Conservation (phyloP, 2,797 vertebrate genomes). For the Schizopygopsis pylzovi region DNA sequence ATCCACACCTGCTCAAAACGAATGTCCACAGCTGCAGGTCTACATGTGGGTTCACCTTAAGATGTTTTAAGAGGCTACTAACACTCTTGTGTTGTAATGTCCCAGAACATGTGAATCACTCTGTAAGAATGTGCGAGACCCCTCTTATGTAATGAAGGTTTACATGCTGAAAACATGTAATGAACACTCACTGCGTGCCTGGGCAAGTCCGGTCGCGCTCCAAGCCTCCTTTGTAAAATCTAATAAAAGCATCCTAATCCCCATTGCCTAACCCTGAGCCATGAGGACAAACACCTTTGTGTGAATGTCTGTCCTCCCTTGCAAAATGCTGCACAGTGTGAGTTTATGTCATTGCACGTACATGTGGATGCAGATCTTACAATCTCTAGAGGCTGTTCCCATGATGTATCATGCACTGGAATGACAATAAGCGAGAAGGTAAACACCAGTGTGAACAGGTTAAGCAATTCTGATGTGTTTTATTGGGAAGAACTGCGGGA, state of each 20-base stretch:
- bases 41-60: slow-evolving; percentile 46
- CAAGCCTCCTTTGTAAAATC: slow-evolving; percentile 46
- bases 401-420: slow-evolving; percentile 35
- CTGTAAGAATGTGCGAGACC: slow-evolving; percentile 66
- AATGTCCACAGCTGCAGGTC: slow-evolving; percentile 61
- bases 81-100: slow-evolving; percentile 67
- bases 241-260: slow-evolving; percentile 49
- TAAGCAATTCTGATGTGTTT: slow-evolving; percentile 29
- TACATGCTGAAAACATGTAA: slow-evolving; percentile 56
- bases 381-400: slow-evolving; percentile 34
- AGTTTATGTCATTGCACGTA: slow-evolving; percentile 20
- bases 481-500: background rate
- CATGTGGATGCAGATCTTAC: slow-evolving; percentile 15
- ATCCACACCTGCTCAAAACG: slow-evolving; percentile 72
- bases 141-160: slow-evolving; percentile 67
- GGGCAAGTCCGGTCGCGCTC: slow-evolving; percentile 55
- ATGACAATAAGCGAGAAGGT: slow-evolving; percentile 29
- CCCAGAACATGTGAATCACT: slow-evolving; percentile 71
- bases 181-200: slow-evolving; percentile 46
- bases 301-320: slow-evolving; percentile 29
- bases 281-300: slow-evolving; percentile 44
- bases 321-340: slow-evolving; percentile 22
- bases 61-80: slow-evolving; percentile 55
- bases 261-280: slow-evolving; percentile 35
- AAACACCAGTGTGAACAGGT: slow-evolving; percentile 37